Evolutionary conservation across 2,888 invertebrate genomes (phyloP), one percentile per base, ranked within the genome.

Genomic region (Drosophila anomalata): DNA sequence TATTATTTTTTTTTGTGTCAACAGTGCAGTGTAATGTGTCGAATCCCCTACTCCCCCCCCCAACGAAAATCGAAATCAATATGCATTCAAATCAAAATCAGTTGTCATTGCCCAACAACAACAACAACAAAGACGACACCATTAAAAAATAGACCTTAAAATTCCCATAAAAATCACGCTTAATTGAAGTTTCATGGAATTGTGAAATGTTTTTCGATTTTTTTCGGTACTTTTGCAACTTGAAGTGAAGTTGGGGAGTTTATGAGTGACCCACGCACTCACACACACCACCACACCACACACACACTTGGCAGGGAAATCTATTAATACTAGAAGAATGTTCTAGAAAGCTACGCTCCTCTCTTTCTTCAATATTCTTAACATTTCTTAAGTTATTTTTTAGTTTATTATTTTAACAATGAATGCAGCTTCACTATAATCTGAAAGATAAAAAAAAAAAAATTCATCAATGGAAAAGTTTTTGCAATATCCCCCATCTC

Each of bases 391-490:
- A 4, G 3, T 26, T 7, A 5, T 26, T 26, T n/a, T 47, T 31
- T 6, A 9, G 3, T 6, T 2, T 36, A 2, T n/a, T 7, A 7
- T 39, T 12, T 22, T 17, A 44, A 51, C 53, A 41, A 24, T 22
- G 14, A 46, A 17, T 65, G 63, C 63, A 60, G 20, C 60, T 60
- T 29, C 51, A 58, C 36, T 58, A 51, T 36, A 36, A 36, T 36
- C 7, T 7, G 0, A 7, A 14, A n/a, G 6, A 2, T n/a, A 36
- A 36, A 14, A 36, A 36, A n/a, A 29, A 29, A 8, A 58, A 84
- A 78, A 85, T 78, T 87, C 82, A 87, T 82, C 87, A 82, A 82
- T 82, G 82, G 87, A 82, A 82, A 82, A 82, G 79, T 87, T 73
- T 72, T 84, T 87, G 87, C 87, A 84, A 84, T 68, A 48, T 55